Conservation (phyloP, 2,888 invertebrate species). For the Caenorhabditis sp. region DNA sequence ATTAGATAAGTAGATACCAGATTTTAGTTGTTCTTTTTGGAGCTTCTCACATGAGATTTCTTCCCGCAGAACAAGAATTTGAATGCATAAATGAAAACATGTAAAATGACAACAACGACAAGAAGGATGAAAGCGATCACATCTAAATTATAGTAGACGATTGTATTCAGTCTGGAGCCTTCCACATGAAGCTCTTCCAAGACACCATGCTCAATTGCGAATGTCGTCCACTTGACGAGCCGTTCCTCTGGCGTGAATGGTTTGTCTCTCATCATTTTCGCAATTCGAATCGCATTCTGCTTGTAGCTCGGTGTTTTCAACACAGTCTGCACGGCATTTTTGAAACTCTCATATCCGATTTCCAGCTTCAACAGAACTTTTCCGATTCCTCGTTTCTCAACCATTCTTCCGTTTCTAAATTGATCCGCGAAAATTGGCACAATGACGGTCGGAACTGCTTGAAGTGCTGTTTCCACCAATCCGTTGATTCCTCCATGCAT, state of each 20-base stretch:
- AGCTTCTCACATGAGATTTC: conserved; percentile 34
- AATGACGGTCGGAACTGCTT: conserved; percentile 78
- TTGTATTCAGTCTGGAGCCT: conserved; percentile 70
- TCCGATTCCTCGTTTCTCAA: conserved; percentile 78
- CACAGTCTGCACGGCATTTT: conserved; percentile 60
- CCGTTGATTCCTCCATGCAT: conserved; percentile 82
- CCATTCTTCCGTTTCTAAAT: conserved; percentile 79
- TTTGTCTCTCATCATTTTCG: conserved; percentile 70
- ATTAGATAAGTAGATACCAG: neutral
- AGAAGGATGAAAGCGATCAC: conserved; percentile 56
- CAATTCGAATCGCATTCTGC: conserved; percentile 61
- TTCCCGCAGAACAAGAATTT: conserved; percentile 33
- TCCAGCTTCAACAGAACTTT: conserved; percentile 72
- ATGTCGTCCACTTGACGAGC: conserved; percentile 74
- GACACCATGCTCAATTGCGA: conserved; percentile 73
- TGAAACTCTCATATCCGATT: conserved; percentile 66
- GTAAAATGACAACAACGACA: conserved; percentile 34
- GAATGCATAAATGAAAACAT: conserved; percentile 40
- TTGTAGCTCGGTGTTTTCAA: conserved; percentile 70
- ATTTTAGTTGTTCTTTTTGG: conserved; percentile 41
- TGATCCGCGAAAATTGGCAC: conserved; percentile 82
- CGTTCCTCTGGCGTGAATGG: conserved; percentile 73
- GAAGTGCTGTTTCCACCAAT: conserved; percentile 78
- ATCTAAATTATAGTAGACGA: conserved; percentile 76
- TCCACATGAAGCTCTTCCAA: conserved; percentile 72